Base-by-base conservation (phyloP, 1,140 invertebrate species). In the Eumaeus atala region DNA sequence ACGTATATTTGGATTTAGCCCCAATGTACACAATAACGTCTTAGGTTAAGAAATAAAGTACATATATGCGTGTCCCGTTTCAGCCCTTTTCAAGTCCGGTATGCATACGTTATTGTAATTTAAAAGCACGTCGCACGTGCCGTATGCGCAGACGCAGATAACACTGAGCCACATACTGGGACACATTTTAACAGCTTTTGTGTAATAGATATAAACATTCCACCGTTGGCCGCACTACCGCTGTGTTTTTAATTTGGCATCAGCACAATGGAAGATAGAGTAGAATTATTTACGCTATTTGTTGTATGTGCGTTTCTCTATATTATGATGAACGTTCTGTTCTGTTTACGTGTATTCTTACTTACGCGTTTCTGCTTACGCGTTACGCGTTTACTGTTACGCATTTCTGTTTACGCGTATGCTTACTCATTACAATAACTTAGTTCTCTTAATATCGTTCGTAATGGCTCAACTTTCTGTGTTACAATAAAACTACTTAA, bases 101-200 rank as follows among this genome's bases (percentile, higher is more conserved):
- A 56, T 64, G 58, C 60, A 42, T 44, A 28, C 57, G 56, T 64
- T 28, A 61, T 64, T 61, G 50, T 56, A 56, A 61, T 64, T 64
- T 64, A 58, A 64, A 64, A 61, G 52, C 10, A 44, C 47, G 44
- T 44, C 50, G 55, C 62, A 64, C 62, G 56, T 65, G 59, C 51
- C 54, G 51, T 59, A 59, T 61, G 62, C 49, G 34, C 54, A 52
- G 59, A 55, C 55, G 58, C 58, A 48, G 62, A 64, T 64, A 64
- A 64, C 52, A 48, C 53, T 33, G 49, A 48, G 58, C 55, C 52
- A 56, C 54, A 49, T 61, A 63, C 58, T 54, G 52, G 61, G 53
- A 55, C 52, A 62, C 50, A 66, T 60, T 66, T 66, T 60, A 60
- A 54, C 58, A 61, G 54, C 64, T 62, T 60, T 58, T 60, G 55